Percentiles rank a stretch among this genome's conserved stretches.
These are phyloP conservation scores for Macroglossus sobrinus DNA, from an alignment of 2,113 vertebrate genomes.

Conservation along the genomic window DNA sequence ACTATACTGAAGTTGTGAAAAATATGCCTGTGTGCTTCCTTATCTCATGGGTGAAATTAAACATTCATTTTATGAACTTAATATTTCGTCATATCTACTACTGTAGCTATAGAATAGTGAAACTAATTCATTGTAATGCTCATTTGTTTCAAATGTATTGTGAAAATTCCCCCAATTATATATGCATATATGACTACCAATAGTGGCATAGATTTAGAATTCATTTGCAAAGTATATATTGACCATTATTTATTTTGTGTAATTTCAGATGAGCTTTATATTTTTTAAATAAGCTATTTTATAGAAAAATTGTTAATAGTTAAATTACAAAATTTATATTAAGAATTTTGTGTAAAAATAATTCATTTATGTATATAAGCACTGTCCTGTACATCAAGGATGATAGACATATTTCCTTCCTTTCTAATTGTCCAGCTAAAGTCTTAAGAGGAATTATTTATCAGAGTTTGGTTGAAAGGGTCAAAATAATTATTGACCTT, in stretches of 20 bases:
- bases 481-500: conserved; percentile 42
- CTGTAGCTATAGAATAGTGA: neutral
- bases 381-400: neutral
- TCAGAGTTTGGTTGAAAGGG: conserved; percentile 22
- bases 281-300: neutral
- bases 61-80: neutral
- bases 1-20: conserved; percentile 32
- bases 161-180: neutral
- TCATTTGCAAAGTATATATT: conserved; percentile 31
- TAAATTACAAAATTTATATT: neutral
- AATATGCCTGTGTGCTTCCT: neutral
- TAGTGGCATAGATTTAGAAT: neutral
- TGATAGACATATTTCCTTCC: neutral
- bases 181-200: neutral
- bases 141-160: neutral
- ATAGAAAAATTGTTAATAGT: neutral
- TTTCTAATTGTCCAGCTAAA: neutral
- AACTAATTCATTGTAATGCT: neutral
- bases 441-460: neutral
- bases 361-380: neutral
- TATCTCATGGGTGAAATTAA: conserved; percentile 7
- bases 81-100: neutral
- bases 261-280: neutral
- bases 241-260: neutral
- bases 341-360: neutral